Conservation (phyloP, 2,113 vertebrate species). For the Asarcornis scutulata region DNA sequence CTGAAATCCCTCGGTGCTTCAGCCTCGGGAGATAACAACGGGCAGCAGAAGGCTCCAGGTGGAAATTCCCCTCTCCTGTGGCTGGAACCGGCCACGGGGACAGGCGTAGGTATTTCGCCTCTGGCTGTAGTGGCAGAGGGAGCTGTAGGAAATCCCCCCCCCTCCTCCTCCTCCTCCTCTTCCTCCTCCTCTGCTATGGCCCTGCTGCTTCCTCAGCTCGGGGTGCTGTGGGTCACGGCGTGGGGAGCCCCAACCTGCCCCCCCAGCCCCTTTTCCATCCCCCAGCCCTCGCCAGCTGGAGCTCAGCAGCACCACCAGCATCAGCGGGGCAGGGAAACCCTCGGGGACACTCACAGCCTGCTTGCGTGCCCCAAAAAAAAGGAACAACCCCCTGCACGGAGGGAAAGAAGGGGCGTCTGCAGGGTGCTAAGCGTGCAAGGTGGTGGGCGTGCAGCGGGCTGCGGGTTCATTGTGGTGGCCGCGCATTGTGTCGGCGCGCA, state of each 20-base stretch:
- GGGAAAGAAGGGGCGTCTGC: too few species aligned
- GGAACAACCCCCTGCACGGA: too few species aligned
- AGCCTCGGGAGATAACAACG: neutral
- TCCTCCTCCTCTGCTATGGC: neutral
- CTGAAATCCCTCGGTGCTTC: neutral
- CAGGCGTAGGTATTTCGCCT: neutral
- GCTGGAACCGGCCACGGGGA: neutral
- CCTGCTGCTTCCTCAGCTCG: too few species aligned
- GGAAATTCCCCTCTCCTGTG: neutral
- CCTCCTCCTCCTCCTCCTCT: neutral
- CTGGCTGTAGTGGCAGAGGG: neutral
- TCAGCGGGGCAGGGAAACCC: too few species aligned
- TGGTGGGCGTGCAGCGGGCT: neutral
- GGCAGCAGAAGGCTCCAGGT: neutral
- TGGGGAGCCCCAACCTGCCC: accelerated
- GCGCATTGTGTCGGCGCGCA: neutral
- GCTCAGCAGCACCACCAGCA: too few species aligned
- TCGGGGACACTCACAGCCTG: too few species aligned
- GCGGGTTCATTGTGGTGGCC: neutral
- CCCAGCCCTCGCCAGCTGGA: too few species aligned
- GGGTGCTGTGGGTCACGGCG: neutral
- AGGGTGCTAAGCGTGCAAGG: too few species aligned
- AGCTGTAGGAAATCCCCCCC: neutral
- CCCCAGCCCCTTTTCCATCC: neutral
- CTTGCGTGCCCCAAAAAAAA: too few species aligned